Conservation (phyloP, 2,113 vertebrate species). For the Sardina pilchardus region DNA sequence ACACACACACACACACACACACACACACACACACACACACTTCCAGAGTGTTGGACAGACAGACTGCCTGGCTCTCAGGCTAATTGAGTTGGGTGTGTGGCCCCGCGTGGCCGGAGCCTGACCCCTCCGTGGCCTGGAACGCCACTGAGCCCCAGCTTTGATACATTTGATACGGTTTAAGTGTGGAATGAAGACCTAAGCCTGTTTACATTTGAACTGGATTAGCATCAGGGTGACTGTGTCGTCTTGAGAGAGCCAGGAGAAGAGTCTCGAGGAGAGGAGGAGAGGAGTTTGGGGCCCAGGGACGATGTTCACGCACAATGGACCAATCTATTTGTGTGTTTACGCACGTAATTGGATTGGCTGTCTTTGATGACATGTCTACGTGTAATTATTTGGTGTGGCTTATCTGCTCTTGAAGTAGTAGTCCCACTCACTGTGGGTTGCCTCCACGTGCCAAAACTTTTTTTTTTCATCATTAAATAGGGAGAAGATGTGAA, state of each 20-base stretch:
- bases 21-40: slow-evolving; percentile 44
- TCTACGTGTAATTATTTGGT: slow-evolving; percentile 24
- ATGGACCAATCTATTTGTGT: slow-evolving; percentile 31
- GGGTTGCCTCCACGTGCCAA: neutral
- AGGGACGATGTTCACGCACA: slow-evolving; percentile 30
- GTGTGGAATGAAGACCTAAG: slow-evolving; percentile 79
- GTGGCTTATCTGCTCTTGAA: neutral
- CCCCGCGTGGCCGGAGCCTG: slow-evolving; percentile 74
- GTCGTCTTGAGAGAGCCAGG: slow-evolving; percentile 52
- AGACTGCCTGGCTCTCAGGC: slow-evolving; percentile 76
- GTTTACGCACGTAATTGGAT: slow-evolving; percentile 44
- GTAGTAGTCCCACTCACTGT: slow-evolving; percentile 3
- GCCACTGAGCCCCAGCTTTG: slow-evolving; percentile 83
- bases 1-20: slow-evolving; percentile 31
- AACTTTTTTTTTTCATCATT: neutral
- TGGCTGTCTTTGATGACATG: slow-evolving; percentile 26
- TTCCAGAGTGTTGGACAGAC: slow-evolving; percentile 59
- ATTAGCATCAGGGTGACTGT: slow-evolving; percentile 76
- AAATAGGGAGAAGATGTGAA: neutral
- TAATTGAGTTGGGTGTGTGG: slow-evolving; percentile 78
- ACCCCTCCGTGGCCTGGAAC: slow-evolving; percentile 77
- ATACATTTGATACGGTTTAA: slow-evolving; percentile 92
- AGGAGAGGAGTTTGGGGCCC: neutral
- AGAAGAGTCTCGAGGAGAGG: slow-evolving; percentile 1
- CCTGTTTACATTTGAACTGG: slow-evolving; percentile 82